Conservation (phyloP, 1,140 invertebrate species). For the Rhopalosiphum maidis region DNA sequence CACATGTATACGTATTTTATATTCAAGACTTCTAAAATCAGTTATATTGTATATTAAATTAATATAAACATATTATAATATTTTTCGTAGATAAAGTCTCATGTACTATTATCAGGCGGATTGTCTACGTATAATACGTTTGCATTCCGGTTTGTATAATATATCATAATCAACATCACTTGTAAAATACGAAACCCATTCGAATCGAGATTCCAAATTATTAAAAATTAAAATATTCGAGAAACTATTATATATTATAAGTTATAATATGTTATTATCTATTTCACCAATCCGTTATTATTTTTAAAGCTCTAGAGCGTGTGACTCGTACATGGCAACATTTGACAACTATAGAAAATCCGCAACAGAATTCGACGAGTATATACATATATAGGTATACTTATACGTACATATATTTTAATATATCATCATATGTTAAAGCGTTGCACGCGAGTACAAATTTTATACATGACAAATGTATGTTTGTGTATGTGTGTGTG, state of each 20-base stretch:
- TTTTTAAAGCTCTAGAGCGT: conserved; percentile 5
- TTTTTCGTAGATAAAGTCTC: not conserved
- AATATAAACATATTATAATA: not conserved
- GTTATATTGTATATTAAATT: not conserved
- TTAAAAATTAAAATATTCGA: not conserved
- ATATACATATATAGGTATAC: not conserved
- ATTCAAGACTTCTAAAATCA: not conserved
- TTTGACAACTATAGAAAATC: not conserved
- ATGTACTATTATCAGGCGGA: not conserved
- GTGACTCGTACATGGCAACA: not conserved
- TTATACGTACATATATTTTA: too few species aligned
- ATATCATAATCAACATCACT: not conserved
- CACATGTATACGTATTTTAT: not conserved
- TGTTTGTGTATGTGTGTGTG: not conserved
- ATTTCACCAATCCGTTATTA: not conserved
- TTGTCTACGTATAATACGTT: not conserved
- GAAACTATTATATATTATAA: not conserved
- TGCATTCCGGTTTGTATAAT: not conserved
- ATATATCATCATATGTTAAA: too few species aligned
- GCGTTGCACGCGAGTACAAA: not conserved
- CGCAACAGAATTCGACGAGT: not conserved
- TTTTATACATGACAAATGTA: not conserved
- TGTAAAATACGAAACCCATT: not conserved
- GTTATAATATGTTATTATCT: not conserved
- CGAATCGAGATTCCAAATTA: not conserved